A percentile compares a stretch with the other conserved stretches of the same genome.
These are phyloP conservation scores for Mayetiola destructor DNA, from an alignment of 2,888 invertebrate genomes.

Conservation along the genomic window DNA sequence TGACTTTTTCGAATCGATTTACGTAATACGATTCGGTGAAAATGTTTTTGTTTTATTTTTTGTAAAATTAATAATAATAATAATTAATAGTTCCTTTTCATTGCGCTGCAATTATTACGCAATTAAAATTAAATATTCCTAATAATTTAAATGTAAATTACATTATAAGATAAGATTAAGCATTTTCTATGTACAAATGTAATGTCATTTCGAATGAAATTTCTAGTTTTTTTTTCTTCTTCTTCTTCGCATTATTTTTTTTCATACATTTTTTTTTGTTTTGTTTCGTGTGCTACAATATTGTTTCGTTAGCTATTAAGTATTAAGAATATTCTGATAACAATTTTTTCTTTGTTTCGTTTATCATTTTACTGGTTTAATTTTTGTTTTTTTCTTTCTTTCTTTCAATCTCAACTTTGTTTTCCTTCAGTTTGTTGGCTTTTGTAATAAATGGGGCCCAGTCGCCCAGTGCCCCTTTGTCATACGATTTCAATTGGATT, in stretches of 20 bases:
- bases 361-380: too few relatives aligned
- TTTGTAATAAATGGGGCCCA: too few relatives aligned
- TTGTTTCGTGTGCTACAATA: neutral
- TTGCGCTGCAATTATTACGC: neutral
- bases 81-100: neutral
- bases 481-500: too few relatives aligned
- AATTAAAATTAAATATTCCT: constrained; percentile 6
- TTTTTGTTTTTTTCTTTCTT: too few relatives aligned
- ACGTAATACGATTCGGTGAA: neutral
- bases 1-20: too few relatives aligned
- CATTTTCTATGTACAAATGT: neutral
- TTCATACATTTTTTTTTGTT: neutral
- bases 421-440: too few relatives aligned
- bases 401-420: too few relatives aligned
- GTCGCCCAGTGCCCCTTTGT: too few relatives aligned
- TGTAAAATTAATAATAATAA: neutral
- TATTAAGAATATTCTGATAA: too few relatives aligned
- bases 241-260: too few relatives aligned
- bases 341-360: too few relatives aligned
- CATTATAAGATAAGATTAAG: neutral
- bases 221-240: neutral
- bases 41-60: neutral
- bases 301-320: too few relatives aligned
- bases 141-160: neutral
- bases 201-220: neutral